These are phyloP conservation scores for Rhegmatorhina hoffmannsi DNA, from an alignment of 2,113 vertebrate genomes.

Conservation along the genomic window DNA sequence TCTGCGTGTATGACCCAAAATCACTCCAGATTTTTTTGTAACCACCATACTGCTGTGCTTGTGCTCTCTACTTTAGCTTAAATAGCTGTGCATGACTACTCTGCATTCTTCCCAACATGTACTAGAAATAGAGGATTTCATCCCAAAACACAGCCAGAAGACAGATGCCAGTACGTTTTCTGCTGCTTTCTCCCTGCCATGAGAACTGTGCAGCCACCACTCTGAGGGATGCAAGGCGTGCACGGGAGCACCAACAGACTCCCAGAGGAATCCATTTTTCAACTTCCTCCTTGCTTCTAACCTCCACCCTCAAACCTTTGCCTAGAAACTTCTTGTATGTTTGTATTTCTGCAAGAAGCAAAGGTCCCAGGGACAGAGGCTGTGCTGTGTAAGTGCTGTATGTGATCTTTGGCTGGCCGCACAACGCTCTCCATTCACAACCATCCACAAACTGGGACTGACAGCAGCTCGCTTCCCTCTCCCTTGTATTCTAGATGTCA, in stretches of 20 bases:
- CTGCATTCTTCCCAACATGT: neutral
- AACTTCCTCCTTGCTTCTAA: neutral
- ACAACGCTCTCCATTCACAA: slow-evolving; percentile 38
- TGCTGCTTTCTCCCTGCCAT: neutral
- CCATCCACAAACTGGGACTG: neutral
- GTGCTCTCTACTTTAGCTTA: neutral
- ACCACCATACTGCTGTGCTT: neutral
- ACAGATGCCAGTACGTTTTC: neutral
- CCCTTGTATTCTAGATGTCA: neutral
- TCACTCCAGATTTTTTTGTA: slow-evolving; percentile 21
- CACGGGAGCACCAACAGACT: neutral
- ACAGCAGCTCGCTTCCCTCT: neutral
- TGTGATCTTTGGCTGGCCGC: slow-evolving; percentile 16
- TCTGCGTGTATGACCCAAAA: slow-evolving; percentile 57
- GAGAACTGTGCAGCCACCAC: neutral
- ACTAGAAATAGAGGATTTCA: neutral
- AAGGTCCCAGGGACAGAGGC: slow-evolving; percentile 35
- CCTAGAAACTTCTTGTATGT: neutral
- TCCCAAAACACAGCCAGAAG: neutral
- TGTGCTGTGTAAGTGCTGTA: neutral
- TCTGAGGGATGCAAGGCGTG: neutral
- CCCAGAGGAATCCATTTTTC: neutral
- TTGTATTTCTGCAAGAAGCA: neutral
- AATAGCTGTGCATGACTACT: neutral
- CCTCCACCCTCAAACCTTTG: neutral